phyloP scores from a whole-genome alignment of 2,113 vertebrate genomes.

The Chunga burmeisteri region DNA sequence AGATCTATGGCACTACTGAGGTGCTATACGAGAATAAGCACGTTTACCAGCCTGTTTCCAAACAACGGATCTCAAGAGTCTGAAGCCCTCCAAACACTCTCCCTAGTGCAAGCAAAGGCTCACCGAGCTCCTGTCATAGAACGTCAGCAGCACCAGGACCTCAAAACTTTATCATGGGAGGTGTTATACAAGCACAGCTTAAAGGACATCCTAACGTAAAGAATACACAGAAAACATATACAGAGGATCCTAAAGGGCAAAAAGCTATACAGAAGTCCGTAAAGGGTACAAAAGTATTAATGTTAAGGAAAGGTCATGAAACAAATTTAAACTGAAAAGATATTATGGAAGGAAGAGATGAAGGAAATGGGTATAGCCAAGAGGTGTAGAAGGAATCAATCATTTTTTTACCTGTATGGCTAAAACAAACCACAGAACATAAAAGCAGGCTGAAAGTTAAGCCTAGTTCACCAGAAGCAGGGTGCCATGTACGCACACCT shows the following conservation, averaged over 20 bases:
- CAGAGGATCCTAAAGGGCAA: background rate
- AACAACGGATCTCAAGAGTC: background rate
- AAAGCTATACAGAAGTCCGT: background rate
- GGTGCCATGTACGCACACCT: background rate
- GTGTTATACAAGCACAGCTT: background rate
- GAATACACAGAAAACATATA: accelerated
- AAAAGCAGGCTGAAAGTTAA: background rate
- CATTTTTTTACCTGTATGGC: background rate
- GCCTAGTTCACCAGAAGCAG: background rate
- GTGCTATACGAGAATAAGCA: background rate
- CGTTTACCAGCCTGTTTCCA: background rate
- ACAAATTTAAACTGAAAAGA: background rate
- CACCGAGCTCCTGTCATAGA: background rate
- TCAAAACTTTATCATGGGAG: background rate
- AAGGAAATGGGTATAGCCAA: background rate
- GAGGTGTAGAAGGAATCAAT: background rate
- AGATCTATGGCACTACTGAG: background rate
- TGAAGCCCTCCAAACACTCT: background rate
- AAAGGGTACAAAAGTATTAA: background rate
- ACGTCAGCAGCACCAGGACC: background rate
- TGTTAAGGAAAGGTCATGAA: background rate
- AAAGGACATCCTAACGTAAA: background rate
- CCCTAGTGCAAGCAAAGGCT: background rate
- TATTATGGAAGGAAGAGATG: background rate
- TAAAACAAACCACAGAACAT: background rate